phyloP scores from a whole-genome alignment of 2,888 invertebrate genomes.

The Cenopis cana region DNA sequence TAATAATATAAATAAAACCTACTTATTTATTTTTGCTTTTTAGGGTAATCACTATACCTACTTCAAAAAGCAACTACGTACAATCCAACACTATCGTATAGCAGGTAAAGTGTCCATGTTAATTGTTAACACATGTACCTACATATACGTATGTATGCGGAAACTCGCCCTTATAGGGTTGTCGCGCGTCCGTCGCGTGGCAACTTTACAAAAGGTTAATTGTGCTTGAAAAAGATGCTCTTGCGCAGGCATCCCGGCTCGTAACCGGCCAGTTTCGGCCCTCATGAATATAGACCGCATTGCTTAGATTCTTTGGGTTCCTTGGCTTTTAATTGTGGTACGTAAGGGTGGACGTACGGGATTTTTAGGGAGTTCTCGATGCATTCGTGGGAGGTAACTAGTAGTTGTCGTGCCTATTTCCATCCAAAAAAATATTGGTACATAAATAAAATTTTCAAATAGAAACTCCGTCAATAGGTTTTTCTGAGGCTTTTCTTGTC shows the following conservation, averaged over 20 bases:
- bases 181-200: slow-evolving; percentile 76
- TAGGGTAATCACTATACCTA: too few species aligned
- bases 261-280: slow-evolving; percentile 74
- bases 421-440: not conserved
- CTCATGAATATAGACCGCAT: slow-evolving; percentile 74
- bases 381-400: slow-evolving; percentile 12
- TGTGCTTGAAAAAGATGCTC: slow-evolving; percentile 68
- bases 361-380: slow-evolving; percentile 16
- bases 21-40: too few species aligned
- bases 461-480: too few species aligned
- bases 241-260: slow-evolving; percentile 64
- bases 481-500: too few species aligned
- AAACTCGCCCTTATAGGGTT: slow-evolving; percentile 61
- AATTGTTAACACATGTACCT: slow-evolving; percentile 28
- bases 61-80: not conserved
- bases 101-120: not conserved
- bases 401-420: not conserved
- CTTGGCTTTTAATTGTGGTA: slow-evolving; percentile 57
- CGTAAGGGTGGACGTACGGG: slow-evolving; percentile 54
- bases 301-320: slow-evolving; percentile 62
- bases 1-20: too few species aligned
- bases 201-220: slow-evolving; percentile 74
- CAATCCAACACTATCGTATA: not conserved
- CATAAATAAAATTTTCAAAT: too few species aligned
- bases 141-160: slow-evolving; percentile 26